Percentiles rank a stretch among this genome's conserved stretches.
Evolutionary conservation across 2,113 vertebrate genomes (phyloP).

Genomic region (Halcyon malimbica): DNA sequence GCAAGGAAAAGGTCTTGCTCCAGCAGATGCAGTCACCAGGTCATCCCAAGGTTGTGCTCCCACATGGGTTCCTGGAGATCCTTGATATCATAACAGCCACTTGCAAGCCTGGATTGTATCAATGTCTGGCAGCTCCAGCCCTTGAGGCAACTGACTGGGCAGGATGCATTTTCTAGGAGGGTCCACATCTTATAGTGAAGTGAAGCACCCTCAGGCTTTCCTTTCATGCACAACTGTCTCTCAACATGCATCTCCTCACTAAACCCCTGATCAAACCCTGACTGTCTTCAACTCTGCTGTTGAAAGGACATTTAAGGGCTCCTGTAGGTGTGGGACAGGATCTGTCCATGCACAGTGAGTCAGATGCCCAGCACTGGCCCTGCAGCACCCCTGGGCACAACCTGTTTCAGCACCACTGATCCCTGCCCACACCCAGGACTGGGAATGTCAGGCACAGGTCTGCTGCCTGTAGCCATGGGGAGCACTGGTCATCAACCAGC

Average conservation of each 20-base stretch:
- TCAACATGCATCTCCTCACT: neutral
- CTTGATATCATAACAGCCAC: neutral
- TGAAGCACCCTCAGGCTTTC: neutral
- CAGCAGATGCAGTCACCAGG: neutral
- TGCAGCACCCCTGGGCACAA: neutral
- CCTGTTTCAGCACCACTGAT: neutral
- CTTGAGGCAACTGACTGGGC: rapidly evolving
- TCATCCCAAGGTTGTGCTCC: neutral
- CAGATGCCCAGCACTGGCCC: neutral
- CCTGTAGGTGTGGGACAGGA: rapidly evolving
- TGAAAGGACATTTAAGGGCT: neutral
- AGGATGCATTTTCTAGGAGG: neutral
- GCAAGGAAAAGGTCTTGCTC: rapidly evolving
- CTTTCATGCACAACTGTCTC: neutral
- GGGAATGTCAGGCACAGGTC: neutral
- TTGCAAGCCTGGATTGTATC: neutral
- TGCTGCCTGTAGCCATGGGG: rapidly evolving
- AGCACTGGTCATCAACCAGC: neutral
- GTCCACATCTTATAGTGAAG: neutral
- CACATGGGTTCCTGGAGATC: neutral
- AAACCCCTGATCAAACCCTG: neutral
- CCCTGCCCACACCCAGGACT: neutral
- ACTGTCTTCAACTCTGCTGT: neutral
- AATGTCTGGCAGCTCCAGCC: neutral
- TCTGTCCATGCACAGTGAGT: rapidly evolving